phyloP scores from a whole-genome alignment of 2,797 vertebrate species.

The Leuciscus waleckii region DNA sequence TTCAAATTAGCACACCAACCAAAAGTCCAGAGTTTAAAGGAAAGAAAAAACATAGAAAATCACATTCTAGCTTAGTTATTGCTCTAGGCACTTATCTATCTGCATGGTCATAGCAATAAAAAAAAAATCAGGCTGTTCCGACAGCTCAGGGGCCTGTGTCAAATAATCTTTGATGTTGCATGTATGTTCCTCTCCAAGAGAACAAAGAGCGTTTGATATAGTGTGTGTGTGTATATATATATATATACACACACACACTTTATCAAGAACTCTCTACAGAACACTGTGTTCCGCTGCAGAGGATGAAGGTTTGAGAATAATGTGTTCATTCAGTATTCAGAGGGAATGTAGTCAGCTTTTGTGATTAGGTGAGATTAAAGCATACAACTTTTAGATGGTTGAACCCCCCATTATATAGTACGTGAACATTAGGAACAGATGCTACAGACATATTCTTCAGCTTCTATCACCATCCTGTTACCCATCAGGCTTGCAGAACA shows the following conservation, averaged over 20 bases:
- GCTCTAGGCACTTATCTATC: slow-evolving; percentile 29
- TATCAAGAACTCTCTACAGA: slow-evolving; percentile 20
- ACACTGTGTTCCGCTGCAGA: background rate
- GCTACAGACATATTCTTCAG: background rate
- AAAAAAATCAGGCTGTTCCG: slow-evolving; percentile 41
- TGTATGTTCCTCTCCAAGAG: slow-evolving; percentile 35
- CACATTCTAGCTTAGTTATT: slow-evolving; percentile 7
- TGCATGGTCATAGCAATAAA: slow-evolving; percentile 44
- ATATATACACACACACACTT: background rate
- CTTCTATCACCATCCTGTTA: background rate
- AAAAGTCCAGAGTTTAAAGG: slow-evolving; percentile 3
- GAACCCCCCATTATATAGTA: background rate
- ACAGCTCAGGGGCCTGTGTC: slow-evolving; percentile 13
- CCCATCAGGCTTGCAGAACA: background rate
- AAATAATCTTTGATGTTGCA: slow-evolving; percentile 50
- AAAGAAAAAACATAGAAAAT: slow-evolving; percentile 5
- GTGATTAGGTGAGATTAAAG: slow-evolving; percentile 12
- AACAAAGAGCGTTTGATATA: slow-evolving; percentile 33
- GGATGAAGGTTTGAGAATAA: slow-evolving; percentile 13
- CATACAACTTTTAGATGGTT: background rate
- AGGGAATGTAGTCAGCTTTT: slow-evolving; percentile 5
- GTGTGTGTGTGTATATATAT: background rate
- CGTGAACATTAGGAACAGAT: background rate
- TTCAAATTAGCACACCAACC: background rate
- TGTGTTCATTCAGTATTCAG: slow-evolving; percentile 13